Conservation (phyloP, 2,888 invertebrate species). For the Scaptomyza cyrtandrae region DNA sequence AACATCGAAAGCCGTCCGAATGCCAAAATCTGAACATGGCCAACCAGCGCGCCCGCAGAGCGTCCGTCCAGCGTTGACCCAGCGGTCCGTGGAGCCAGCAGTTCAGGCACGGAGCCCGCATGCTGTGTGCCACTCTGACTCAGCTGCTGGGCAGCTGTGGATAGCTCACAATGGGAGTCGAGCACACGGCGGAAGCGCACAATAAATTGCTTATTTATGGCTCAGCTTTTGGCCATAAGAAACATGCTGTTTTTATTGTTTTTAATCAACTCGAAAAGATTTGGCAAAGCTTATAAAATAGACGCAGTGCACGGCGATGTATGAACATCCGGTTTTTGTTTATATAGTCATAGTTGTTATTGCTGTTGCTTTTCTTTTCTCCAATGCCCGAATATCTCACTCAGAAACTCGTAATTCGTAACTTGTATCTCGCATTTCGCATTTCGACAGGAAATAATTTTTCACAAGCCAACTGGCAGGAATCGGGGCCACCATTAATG, state of each 20-base stretch:
- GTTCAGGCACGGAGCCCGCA: constrained; percentile 29
- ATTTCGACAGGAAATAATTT: constrained; percentile 72
- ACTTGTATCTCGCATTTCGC: constrained; percentile 23
- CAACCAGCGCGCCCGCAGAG: constrained; percentile 24
- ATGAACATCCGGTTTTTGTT: constrained; percentile 62
- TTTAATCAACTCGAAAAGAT: constrained; percentile 82
- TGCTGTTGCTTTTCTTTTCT: constrained; percentile 9
- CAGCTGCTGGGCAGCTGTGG: constrained; percentile 2
- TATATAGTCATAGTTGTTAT: constrained; percentile 30
- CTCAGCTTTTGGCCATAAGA: constrained; percentile 79
- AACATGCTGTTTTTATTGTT: constrained; percentile 81
- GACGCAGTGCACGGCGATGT: constrained; percentile 65
- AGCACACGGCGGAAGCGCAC: constrained; percentile 78
- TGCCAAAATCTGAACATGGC: constrained; percentile 57
- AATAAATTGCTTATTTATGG: constrained; percentile 83
- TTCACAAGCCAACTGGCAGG: constrained; percentile 36
- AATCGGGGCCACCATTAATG: constrained; percentile 21
- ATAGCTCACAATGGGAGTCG: constrained; percentile 63
- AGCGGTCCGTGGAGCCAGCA: constrained; percentile 45
- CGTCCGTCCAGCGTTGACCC: constrained; percentile 43
- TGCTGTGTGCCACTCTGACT: constrained; percentile 51
- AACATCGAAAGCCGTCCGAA: constrained; percentile 78
- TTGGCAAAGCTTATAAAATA: constrained; percentile 77
- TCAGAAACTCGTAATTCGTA: constrained; percentile 7
- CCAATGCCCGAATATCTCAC: constrained; percentile 12